Evolutionary conservation across 2,113 vertebrate species (phyloP), one percentile per base, ranked within the genome.

Genomic region (Poecile atricapillus): DNA sequence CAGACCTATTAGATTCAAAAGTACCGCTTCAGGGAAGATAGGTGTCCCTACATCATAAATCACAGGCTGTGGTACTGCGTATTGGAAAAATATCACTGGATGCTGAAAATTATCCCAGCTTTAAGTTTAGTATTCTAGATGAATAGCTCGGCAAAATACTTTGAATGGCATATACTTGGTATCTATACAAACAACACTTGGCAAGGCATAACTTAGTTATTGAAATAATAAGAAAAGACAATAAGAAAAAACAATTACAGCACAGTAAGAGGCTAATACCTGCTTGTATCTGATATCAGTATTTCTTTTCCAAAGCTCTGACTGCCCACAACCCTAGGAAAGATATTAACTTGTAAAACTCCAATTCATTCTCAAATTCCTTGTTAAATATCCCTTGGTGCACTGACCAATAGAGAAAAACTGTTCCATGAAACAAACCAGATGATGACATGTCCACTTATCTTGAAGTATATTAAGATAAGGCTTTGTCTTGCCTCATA

Each of bases 401-500:
- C 11, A 69, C n/a, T 46, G 49, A 73, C 7, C n/a, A 50, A 25
- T 3, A 84, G 25, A 87, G 44, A 73, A 71, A 91, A 91, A 39
- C 17, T 55, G 20, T 70, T 69, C 28, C 1, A 62, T 11, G 27
- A 62, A 91, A 46, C n/a, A 89, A 94, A 92, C 8, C 76, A 93
- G 44, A 87, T 82, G 86, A 35, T 67, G 39, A 35, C 37, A 76
- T 3, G 11, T 56, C 81, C 84, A 24, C 53, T 85, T 79, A 62
- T 50, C 44, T 62, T 46, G 65, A 79, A 62, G 25, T 59, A 35
- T 58, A 89, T 55, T 94, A 91, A 94, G 53, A 74, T 64, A 41
- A 55, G 30, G 81, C 78, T 95, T 89, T 90, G 59, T 89, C 78
- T 95, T 91, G 59, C 67, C 41, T 87, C 27, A 58, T 84, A 95